These are phyloP conservation scores for Sebastolobus altivelis DNA, from an alignment of 2,797 vertebrate genomes.

Conservation along the genomic window DNA sequence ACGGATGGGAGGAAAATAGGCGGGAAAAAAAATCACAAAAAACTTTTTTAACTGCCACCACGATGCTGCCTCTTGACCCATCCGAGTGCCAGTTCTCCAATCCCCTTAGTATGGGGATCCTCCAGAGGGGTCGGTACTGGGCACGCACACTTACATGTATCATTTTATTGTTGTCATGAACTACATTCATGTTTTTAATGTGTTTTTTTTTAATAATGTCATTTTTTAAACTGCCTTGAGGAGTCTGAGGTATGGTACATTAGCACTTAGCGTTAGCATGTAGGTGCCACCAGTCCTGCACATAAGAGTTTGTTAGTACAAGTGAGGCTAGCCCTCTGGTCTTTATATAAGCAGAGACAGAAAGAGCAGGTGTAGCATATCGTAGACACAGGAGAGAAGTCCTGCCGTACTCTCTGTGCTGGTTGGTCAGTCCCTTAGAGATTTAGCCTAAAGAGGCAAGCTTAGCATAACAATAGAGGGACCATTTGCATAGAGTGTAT, in stretches of 20 bases:
- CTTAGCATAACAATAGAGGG: constrained; percentile 80
- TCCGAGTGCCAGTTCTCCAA: constrained; percentile 77
- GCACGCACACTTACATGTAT: constrained; percentile 76
- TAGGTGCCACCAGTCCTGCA: constrained; percentile 80
- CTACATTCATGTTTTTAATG: constrained; percentile 77
- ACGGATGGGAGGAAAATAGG: constrained; percentile 79
- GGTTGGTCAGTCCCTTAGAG: constrained; percentile 76
- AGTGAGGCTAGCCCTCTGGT: constrained; percentile 64
- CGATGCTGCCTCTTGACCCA: constrained; percentile 83
- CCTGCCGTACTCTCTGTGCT: constrained; percentile 67
- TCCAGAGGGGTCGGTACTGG: constrained; percentile 63
- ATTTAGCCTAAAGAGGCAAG: constrained; percentile 74
- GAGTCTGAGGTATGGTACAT: constrained; percentile 82
- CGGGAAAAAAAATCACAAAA: constrained; percentile 44
- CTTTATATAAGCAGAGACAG: constrained; percentile 68
- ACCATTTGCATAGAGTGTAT: constrained; percentile 81
- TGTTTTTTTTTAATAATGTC: constrained; percentile 66
- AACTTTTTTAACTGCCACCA: constrained; percentile 80
- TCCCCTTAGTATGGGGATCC: constrained; percentile 56
- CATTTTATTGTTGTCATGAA: constrained; percentile 75
- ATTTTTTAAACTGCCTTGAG: constrained; percentile 78
- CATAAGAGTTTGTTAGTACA: constrained; percentile 73
- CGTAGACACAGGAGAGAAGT: constrained; percentile 70
- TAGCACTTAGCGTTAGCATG: constrained; percentile 89
- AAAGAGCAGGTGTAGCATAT: constrained; percentile 80